These are phyloP conservation scores for Globodera rostochiensis DNA, from an alignment of 1,140 invertebrate genomes.

Conservation along the genomic window DNA sequence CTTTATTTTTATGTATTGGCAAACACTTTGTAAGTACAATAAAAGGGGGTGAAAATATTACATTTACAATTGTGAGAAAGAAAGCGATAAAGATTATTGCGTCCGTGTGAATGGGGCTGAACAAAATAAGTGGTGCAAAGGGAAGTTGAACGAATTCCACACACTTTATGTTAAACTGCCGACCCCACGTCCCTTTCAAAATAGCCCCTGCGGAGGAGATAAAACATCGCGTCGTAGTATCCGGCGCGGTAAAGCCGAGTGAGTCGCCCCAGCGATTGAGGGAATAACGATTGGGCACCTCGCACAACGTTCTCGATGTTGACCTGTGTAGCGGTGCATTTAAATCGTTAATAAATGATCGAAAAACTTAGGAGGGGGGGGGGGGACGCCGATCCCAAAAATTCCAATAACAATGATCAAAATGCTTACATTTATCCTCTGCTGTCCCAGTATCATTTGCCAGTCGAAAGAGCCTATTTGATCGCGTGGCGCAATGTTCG, in stretches of 20 bases:
- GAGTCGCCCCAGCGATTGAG: conserved; percentile 62
- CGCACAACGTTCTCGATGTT: conserved; percentile 66
- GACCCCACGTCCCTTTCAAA: conserved; percentile 59
- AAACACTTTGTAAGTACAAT: too few species aligned
- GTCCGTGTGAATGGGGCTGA: too few species aligned
- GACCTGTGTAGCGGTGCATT: conserved; percentile 51
- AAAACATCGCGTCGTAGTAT: conserved; percentile 65
- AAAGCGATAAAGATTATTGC: too few species aligned
- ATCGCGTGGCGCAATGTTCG: conserved; percentile 50
- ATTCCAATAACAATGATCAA: too few species aligned
- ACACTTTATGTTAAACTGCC: conserved; percentile 22
- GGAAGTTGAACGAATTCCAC: too few species aligned
- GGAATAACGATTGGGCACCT: conserved; percentile 66
- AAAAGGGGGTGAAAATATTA: too few species aligned
- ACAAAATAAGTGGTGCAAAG: too few species aligned
- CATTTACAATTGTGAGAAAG: too few species aligned
- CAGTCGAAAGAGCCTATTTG: conserved; percentile 59
- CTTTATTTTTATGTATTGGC: too few species aligned
- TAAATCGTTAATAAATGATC: too few species aligned
- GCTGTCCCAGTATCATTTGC: conserved; percentile 52
- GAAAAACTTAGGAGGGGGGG: too few species aligned
- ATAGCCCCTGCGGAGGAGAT: conserved; percentile 63
- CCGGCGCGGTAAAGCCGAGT: conserved; percentile 66
- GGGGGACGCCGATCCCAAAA: too few species aligned
- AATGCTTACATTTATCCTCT: conserved; percentile 49